A percentile compares a stretch with the other conserved stretches of the same genome.
These are phyloP conservation scores for Pantala flavescens DNA, from an alignment of 1,140 invertebrate species.

Conservation along the genomic window DNA sequence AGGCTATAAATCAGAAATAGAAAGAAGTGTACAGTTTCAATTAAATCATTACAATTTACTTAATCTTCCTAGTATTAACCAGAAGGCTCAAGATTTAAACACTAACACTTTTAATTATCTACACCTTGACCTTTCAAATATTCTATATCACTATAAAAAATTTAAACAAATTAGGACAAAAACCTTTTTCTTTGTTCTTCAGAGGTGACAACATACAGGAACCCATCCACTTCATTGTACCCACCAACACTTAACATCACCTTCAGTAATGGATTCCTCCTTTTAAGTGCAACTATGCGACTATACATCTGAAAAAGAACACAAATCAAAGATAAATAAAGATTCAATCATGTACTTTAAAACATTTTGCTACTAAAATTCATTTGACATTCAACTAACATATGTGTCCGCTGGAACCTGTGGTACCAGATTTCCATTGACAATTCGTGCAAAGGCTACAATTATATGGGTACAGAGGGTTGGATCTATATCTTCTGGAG, in stretches of 20 bases:
- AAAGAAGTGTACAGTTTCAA: too few species aligned
- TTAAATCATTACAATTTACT: too few species aligned
- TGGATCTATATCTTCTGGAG: constrained; percentile 48
- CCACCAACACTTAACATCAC: constrained; percentile 69
- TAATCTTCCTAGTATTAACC: too few species aligned
- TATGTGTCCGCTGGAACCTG: constrained; percentile 33
- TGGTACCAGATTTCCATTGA: constrained; percentile 46
- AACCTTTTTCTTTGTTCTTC: constrained; percentile 52
- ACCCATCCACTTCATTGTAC: constrained; percentile 44
- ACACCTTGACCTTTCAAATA: too few species aligned
- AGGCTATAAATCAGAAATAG: too few species aligned
- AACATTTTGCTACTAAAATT: background rate
- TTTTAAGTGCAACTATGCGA: constrained; percentile 48
- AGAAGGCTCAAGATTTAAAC: too few species aligned
- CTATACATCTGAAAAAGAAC: constrained; percentile 34
- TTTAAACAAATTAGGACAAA: too few species aligned
- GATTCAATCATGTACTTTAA: background rate
- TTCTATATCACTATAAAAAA: too few species aligned
- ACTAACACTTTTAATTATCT: too few species aligned
- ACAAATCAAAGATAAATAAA: constrained; percentile 11
- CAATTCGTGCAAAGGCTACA: constrained; percentile 55
- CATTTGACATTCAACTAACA: constrained; percentile 25
- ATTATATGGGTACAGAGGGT: constrained; percentile 73
- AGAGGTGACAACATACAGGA: constrained; percentile 55
- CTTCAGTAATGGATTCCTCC: constrained; percentile 55